A percentile compares a stretch with the other conserved stretches of the same genome.
These are phyloP conservation scores for Xenopus laevis DNA, from an alignment of 2,113 vertebrate species.

Conservation along the genomic window DNA sequence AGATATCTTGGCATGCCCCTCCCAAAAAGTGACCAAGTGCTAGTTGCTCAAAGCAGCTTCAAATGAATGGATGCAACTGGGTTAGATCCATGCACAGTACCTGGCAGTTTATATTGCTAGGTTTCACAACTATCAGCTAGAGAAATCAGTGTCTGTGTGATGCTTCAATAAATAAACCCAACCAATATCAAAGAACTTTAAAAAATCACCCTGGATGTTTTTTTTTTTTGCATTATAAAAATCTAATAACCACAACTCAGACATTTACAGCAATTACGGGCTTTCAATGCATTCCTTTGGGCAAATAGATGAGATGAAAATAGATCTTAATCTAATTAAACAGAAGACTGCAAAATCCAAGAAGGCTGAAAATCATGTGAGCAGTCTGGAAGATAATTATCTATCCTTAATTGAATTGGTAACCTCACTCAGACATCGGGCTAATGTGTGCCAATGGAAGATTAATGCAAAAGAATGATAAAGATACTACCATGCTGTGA, in stretches of 20 bases:
- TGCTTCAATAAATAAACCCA: too few species aligned
- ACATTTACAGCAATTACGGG: neutral
- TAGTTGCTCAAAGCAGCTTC: too few species aligned
- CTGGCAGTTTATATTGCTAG: too few species aligned
- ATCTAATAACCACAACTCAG: neutral
- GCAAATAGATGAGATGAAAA: constrained; percentile 1
- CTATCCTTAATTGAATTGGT: neutral
- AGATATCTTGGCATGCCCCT: too few species aligned
- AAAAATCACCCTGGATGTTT: neutral
- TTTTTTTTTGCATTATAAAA: neutral
- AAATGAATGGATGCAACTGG: too few species aligned
- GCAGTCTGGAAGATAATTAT: constrained; percentile 1
- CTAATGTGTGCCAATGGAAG: neutral
- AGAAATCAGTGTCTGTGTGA: too few species aligned
- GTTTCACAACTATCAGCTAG: too few species aligned
- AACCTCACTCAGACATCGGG: neutral
- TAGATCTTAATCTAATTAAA: constrained; percentile 4
- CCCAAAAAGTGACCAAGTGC: too few species aligned
- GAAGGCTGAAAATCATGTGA: neutral
- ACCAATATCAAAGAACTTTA: neutral
- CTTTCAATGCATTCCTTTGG: constrained; percentile 1
- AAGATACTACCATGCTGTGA: neutral
- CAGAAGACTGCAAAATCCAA: neutral
- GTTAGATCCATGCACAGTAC: too few species aligned
- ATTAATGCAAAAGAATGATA: neutral